phyloP scores from a whole-genome alignment of 2,113 vertebrate genomes.

The Coregonus clupeaformis region DNA sequence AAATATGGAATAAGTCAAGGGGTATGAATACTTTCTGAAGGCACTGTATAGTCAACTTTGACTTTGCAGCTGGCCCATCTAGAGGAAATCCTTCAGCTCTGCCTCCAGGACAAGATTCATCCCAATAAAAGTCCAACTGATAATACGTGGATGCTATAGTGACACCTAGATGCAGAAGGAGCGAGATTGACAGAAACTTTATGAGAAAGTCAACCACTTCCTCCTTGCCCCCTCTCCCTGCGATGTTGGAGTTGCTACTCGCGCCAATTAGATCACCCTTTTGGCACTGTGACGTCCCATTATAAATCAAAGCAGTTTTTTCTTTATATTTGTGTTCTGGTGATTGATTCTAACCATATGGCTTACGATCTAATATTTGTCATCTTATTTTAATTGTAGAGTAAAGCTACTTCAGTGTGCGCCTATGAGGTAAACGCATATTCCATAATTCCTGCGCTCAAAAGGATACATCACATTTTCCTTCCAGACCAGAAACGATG shows the following conservation, averaged over 20 bases:
- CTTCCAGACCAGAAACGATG: constrained; percentile 30
- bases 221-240: not conserved
- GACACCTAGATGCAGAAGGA: not conserved
- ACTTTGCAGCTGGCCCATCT: too few relatives aligned
- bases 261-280: constrained; percentile 38
- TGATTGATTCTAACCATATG: constrained; percentile 13
- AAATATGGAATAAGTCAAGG: too few relatives aligned
- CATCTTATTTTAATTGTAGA: constrained; percentile 33
- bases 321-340: not conserved
- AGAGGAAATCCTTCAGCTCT: too few relatives aligned
- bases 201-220: not conserved
- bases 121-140: too few relatives aligned
- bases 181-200: not conserved
- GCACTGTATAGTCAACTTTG: too few relatives aligned
- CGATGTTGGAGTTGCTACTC: constrained; percentile 2
- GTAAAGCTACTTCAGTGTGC: constrained; percentile 19
- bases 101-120: too few relatives aligned
- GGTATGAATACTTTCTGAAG: too few relatives aligned
- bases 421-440: constrained; percentile 40
- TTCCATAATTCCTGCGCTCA: constrained; percentile 29
- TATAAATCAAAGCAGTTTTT: constrained; percentile 11
- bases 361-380: constrained; percentile 32
- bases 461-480: constrained; percentile 53
- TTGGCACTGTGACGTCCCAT: constrained; percentile 15
- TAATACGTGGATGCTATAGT: too few relatives aligned